Evolutionary conservation across 2,797 vertebrate species (phyloP), one percentile per base, ranked within the genome.

Genomic region (Bradypus variegatus): DNA sequence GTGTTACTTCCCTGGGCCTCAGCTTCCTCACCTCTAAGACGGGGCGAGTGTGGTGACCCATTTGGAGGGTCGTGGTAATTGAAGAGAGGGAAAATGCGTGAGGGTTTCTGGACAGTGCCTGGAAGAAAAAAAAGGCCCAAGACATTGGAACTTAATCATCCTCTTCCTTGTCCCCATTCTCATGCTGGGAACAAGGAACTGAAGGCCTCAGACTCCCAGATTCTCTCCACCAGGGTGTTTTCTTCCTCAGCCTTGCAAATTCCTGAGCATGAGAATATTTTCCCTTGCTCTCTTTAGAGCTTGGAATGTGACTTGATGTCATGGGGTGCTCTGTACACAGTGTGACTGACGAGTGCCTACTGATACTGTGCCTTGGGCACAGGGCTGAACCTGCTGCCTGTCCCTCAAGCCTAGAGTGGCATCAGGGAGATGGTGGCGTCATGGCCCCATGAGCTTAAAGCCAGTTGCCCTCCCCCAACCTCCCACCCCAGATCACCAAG

Each of bases 401-500:
- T 23, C 41, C 29, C 62, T 84, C 62, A 50, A 89, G n/a, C 23
- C 77, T 93, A 16, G 33, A 58, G 67, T 86, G 41, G 60, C 53
- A n/a, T 91, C 53, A 81, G 58, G 55, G 53, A 85, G 36, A 23
- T 70, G 67, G 48, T 50, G 33, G 50, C 62, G 77, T 29, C 73
- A 6, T 53, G 70, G 25, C 33, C 25, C 67, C 18, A 9, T 31
- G 64, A 80, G 5, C 81, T 91, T 94, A 38, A 93, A 88, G 41
- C 15, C 15, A 55, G 11, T 13, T 38, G 19, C 27, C 6, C 25
- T 45, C 38, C 84, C n/a, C 50, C 13, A n/a, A 55, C 11, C 15
- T 50, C 13, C 82, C n/a, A 69, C 67, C 33, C 29, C 94, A 99
- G 99, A 96, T 99, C 70, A 96, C 97, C 88, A 98, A 97, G 95